These are phyloP conservation scores for Spodoptera frugiperda DNA, from an alignment of 1,140 invertebrate genomes.

Conservation along the genomic window DNA sequence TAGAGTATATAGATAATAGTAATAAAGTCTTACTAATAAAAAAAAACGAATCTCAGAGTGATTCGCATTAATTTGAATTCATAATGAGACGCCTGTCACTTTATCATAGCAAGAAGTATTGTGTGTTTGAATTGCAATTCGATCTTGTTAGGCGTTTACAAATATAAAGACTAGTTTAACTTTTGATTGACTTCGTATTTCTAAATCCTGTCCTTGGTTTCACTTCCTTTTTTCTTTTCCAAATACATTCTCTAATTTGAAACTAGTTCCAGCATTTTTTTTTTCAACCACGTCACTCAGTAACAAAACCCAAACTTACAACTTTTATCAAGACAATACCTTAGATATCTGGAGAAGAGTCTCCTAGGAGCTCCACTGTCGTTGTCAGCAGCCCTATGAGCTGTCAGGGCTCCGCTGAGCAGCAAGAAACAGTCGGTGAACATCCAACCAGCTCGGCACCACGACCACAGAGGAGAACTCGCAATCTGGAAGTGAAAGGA, in stretches of 20 bases:
- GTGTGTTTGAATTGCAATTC: neutral
- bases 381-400: constrained; percentile 87
- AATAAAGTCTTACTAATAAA: too few relatives aligned
- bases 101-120: neutral
- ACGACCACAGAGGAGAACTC: constrained; percentile 86
- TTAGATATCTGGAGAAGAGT: constrained; percentile 87
- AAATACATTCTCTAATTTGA: too few relatives aligned
- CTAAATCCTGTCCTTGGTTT: too few relatives aligned
- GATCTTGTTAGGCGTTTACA: neutral
- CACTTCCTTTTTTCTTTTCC: too few relatives aligned
- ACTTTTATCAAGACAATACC: constrained; percentile 70
- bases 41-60: too few relatives aligned
- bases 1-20: too few relatives aligned
- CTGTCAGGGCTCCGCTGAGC: constrained; percentile 88
- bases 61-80: neutral
- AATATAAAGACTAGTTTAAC: too few relatives aligned
- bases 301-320: too few relatives aligned
- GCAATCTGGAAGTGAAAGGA: constrained; percentile 77
- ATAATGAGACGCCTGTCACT: neutral
- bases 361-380: constrained; percentile 87
- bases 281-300: too few relatives aligned
- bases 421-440: constrained; percentile 89
- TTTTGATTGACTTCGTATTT: too few relatives aligned
- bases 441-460: constrained; percentile 87
- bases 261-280: too few relatives aligned